These are phyloP conservation scores for Drosophila merina DNA, from an alignment of 2,888 invertebrate species.

Conservation along the genomic window DNA sequence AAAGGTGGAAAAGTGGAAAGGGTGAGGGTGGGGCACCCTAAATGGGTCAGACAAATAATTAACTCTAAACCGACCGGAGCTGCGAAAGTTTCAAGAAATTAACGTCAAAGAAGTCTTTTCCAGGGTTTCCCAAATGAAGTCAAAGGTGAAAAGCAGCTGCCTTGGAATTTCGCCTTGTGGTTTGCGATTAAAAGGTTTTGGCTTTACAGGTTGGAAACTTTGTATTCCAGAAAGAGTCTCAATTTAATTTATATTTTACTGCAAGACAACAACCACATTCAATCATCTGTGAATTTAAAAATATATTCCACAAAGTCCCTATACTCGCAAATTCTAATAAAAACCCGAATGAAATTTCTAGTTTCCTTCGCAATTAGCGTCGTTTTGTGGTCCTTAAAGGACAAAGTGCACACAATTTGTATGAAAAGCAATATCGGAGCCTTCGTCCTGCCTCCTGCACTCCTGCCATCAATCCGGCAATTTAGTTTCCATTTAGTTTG, in stretches of 20 bases:
- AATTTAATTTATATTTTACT: neutral
- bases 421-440: neutral
- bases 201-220: neutral
- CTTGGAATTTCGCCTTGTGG: neutral
- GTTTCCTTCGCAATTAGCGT: conserved; percentile 2
- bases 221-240: neutral
- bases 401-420: neutral
- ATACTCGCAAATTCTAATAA: neutral
- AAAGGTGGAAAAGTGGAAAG: conserved; percentile 7
- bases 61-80: conserved; percentile 30
- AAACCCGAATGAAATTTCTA: neutral
- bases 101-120: neutral
- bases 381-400: conserved; percentile 1
- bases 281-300: too few species aligned
- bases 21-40: neutral
- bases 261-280: too few species aligned
- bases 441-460: neutral
- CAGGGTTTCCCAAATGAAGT: neutral
- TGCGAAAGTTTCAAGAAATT: conserved; percentile 14
- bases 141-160: neutral
- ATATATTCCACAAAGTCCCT: too few species aligned
- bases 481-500: conserved; percentile 31
- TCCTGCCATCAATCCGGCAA: neutral
- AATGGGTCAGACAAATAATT: conserved; percentile 48
- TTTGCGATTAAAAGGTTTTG: too few species aligned